Base-by-base conservation (phyloP, 2,797 vertebrate species). In the Alosa sapidissima region DNA sequence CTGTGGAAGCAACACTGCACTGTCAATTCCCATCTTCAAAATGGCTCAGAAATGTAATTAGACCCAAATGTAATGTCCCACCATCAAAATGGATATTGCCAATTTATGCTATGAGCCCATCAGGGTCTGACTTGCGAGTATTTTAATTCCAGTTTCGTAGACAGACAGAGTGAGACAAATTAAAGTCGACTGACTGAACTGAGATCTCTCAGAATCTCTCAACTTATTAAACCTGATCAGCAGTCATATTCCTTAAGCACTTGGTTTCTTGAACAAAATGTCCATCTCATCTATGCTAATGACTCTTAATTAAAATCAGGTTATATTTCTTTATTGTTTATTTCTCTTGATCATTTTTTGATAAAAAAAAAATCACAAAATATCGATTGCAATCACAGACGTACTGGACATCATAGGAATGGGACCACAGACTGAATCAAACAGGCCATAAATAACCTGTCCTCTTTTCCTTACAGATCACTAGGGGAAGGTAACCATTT, bases 91-190 rank as follows among this genome's bases (percentile, higher is more conserved):
- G 41, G 72, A 78, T 47, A 78, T 78, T 78, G 72, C 41, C 72
- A 78, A 47, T 45, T 78, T 16, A 78, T 21, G 41, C 8, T 24
- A 62, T 47, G 5, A 78, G 36, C 16, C 36, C 72, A 78, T 41
- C 36, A 47, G 72, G 16, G 72, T 36, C 16, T 78, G 5, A 47
- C 36, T 47, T 8, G 72, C 33, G 11, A 72, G 11, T 21, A 78
- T 47, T 78, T 78, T 78, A 78, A 78, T 78, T 45, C 8, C 72
- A 45, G 41, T 78, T 41, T 78, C 41, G 45, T 78, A 45, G 72
- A 47, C 72, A 78, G 72, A 78, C 68, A 75, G 62, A 68, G 72
- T 45, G 72, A 78, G 72, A 78, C 14, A 47, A 78, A 78, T 78
- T 45, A 13, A 78, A 78, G 72, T 19, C 41, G 36, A 47, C 41